These are phyloP conservation scores for Anser brachyrhynchus DNA, from an alignment of 2,113 vertebrate genomes.

Conservation along the genomic window DNA sequence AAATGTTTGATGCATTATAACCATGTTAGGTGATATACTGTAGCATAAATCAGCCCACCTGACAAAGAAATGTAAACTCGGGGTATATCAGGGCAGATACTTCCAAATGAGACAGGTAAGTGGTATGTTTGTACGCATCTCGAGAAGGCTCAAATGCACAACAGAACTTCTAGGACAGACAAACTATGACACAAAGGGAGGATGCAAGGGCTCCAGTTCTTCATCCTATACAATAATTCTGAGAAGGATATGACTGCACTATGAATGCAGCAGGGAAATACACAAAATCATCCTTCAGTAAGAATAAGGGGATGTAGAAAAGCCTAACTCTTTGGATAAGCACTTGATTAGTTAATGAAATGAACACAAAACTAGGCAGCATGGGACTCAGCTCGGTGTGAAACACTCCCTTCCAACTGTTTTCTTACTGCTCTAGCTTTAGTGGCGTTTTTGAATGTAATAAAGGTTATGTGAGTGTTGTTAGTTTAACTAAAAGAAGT, in stretches of 20 bases:
- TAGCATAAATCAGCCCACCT: background rate
- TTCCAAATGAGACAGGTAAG: background rate
- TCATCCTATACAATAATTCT: background rate
- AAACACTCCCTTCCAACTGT: background rate
- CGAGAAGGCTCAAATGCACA: background rate
- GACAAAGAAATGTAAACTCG: background rate
- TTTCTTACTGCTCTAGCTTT: background rate
- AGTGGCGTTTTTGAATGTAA: background rate
- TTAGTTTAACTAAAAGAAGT: background rate
- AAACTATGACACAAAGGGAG: background rate
- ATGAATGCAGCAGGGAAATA: background rate
- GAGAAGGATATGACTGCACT: background rate
- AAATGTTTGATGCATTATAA: background rate
- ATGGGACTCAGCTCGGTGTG: background rate
- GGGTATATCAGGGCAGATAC: background rate
- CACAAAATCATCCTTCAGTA: background rate
- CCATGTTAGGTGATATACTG: background rate
- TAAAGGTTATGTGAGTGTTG: background rate
- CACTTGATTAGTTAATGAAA: background rate
- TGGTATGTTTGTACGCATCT: background rate
- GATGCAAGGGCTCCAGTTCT: background rate
- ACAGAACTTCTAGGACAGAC: background rate
- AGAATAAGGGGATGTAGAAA: background rate
- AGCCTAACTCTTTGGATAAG: background rate
- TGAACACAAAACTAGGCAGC: background rate